Conservation (phyloP, 1,140 invertebrate species). For the Tetragnatha versicolor region DNA sequence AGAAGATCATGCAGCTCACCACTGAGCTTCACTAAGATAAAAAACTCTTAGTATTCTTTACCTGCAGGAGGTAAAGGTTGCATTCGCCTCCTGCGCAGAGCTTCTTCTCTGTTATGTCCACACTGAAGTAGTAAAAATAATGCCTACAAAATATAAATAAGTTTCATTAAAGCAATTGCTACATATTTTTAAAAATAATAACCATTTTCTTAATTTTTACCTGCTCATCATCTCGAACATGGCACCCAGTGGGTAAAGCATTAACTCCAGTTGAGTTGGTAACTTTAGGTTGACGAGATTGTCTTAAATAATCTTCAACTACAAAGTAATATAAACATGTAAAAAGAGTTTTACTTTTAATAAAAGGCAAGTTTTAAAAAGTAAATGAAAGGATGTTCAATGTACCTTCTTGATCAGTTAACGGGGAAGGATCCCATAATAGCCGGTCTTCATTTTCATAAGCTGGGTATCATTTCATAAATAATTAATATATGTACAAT, state of each 20-base stretch:
- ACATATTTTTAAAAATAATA: not conserved
- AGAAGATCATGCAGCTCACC: too few species aligned
- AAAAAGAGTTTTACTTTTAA: not conserved
- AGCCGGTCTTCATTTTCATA: slow-evolving; percentile 97
- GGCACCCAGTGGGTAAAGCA: slow-evolving; percentile 76
- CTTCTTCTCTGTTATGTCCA: slow-evolving; percentile 93
- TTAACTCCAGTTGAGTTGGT: slow-evolving; percentile 70
- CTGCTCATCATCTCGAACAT: slow-evolving; percentile 89
- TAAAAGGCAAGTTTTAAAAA: not conserved
- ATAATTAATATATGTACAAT: too few species aligned
- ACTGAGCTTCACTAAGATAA: too few species aligned
- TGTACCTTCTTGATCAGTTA: slow-evolving; percentile 71
- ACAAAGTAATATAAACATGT: slow-evolving; percentile 59
- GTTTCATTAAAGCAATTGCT: not conserved
- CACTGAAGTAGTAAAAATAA: slow-evolving; percentile 91
- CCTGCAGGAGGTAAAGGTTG: slow-evolving; percentile 74
- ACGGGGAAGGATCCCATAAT: slow-evolving; percentile 85
- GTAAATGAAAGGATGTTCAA: not conserved
- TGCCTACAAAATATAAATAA: slow-evolving; percentile 69
- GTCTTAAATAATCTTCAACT: slow-evolving; percentile 80
- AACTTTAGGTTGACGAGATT: slow-evolving; percentile 69
- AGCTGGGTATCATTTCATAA: too few species aligned
- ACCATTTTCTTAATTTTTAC: slow-evolving; percentile 57
- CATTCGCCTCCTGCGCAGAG: slow-evolving; percentile 78
- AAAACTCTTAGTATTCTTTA: too few species aligned